Conservation (phyloP, 1,140 invertebrate species). For the Brachionus koreanus region DNA sequence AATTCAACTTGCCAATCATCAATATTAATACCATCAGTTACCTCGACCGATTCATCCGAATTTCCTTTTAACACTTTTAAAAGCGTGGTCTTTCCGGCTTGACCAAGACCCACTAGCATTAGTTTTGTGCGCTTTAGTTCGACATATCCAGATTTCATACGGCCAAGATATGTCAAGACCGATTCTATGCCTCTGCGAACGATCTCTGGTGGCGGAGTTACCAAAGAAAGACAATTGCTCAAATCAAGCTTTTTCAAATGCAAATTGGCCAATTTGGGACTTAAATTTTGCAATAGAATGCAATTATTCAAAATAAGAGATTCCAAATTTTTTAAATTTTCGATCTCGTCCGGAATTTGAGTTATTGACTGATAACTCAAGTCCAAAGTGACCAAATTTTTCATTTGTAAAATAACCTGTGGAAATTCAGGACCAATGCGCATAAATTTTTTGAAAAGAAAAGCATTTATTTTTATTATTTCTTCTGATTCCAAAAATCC, state of each 20-base stretch:
- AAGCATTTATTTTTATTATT: conserved; percentile 9
- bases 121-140: conserved; percentile 55
- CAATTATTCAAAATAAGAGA: conserved; percentile 17
- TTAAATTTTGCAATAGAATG: conserved; percentile 45
- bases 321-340: conserved; percentile 27
- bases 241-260: conserved; percentile 50
- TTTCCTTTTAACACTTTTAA: neutral
- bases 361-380: conserved; percentile 48
- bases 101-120: conserved; percentile 58
- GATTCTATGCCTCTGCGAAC: conserved; percentile 50
- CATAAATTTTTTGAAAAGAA: conserved; percentile 27
- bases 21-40: conserved; percentile 56
- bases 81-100: conserved; percentile 58
- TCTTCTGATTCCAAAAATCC: conserved; percentile 17
- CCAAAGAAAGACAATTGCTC: conserved; percentile 50
- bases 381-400: conserved; percentile 8
- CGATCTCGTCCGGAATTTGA: conserved; percentile 36
- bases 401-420: neutral
- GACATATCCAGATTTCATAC: conserved; percentile 50
- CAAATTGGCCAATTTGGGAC: conserved; percentile 48
- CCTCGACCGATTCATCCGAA: conserved; percentile 46
- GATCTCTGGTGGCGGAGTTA: conserved; percentile 55
- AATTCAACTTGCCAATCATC: conserved; percentile 49
- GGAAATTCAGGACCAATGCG: neutral
- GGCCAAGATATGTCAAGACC: conserved; percentile 51